A percentile compares a stretch with the other conserved stretches of the same genome.
phyloP scores from a whole-genome alignment of 2,888 invertebrate species.

The Cephus spinipes region DNA sequence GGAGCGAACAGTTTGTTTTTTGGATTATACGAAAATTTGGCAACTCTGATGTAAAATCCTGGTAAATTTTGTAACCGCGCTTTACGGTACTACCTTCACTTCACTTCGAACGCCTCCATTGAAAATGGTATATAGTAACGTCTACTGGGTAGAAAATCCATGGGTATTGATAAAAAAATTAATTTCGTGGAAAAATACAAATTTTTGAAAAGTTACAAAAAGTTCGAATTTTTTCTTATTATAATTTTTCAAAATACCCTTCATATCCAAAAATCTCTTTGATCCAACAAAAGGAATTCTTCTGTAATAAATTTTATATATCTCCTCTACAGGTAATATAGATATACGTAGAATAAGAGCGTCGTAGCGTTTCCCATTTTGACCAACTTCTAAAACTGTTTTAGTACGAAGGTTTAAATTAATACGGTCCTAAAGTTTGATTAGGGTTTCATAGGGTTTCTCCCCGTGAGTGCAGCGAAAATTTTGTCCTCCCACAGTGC shows the following conservation, averaged over 20 bases:
- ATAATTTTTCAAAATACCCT: neutral
- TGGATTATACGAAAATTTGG: neutral
- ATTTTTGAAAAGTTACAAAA: neutral
- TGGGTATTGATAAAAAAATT: neutral
- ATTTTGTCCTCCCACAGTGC: neutral
- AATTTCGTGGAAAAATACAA: neutral
- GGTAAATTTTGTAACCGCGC: neutral
- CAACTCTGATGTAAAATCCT: neutral
- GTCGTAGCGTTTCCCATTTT: neutral
- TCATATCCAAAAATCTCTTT: neutral
- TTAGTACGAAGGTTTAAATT: slow-evolving; percentile 20
- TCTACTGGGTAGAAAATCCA: neutral
- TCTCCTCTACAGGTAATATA: neutral
- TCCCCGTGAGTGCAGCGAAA: neutral
- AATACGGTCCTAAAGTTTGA: slow-evolving; percentile 21
- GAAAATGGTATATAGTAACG: no score
- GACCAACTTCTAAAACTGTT: slow-evolving; percentile 17
- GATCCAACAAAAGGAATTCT: neutral
- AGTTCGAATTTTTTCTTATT: no score
- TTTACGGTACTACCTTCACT: neutral
- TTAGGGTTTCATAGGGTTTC: slow-evolving; percentile 21
- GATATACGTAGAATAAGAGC: neutral
- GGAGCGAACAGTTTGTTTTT: neutral
- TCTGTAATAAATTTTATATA: neutral
- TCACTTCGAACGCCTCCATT: no score